Percentiles rank a stretch among this genome's conserved stretches.
phyloP scores from a whole-genome alignment of 2,113 vertebrate genomes.

The Phrynocephalus versicolor region DNA sequence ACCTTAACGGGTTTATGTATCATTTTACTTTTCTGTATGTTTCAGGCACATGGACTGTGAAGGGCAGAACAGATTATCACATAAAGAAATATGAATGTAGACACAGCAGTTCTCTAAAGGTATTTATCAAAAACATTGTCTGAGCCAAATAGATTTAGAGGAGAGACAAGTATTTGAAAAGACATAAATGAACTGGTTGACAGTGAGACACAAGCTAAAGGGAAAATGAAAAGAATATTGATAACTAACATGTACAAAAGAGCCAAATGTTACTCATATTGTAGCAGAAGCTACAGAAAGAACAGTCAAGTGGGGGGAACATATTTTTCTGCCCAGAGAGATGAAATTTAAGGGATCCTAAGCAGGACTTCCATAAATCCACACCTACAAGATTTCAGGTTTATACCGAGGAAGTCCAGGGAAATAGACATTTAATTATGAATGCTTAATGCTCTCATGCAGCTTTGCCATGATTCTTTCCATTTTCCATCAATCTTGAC shows the following conservation, averaged over 20 bases:
- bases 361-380: conserved; percentile 58
- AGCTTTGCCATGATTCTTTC: conserved; percentile 35
- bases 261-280: conserved; percentile 9
- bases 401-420: conserved; percentile 51
- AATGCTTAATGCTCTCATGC: conserved; percentile 55
- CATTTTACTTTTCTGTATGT: fast-evolving
- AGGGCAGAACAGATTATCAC: conserved; percentile 8
- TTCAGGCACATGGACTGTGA: fast-evolving
- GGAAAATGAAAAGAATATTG: conserved; percentile 45
- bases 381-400: conserved; percentile 37
- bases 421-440: conserved; percentile 60
- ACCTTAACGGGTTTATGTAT: background rate
- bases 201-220: conserved; percentile 34
- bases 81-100: background rate
- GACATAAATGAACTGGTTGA: conserved; percentile 34
- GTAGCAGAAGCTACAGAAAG: conserved; percentile 34
- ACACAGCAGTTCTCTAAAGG: conserved; percentile 2
- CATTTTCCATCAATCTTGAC: conserved; percentile 57
- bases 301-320: conserved; percentile 51
- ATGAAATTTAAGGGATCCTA: conserved; percentile 57
- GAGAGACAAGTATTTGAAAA: conserved; percentile 35
- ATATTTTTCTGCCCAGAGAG: conserved; percentile 51
- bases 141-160: conserved; percentile 41
- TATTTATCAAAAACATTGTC: conserved; percentile 30
- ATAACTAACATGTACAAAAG: conserved; percentile 28